Base-by-base conservation (phyloP, 2,888 invertebrate genomes). In the Lasiommata megera region DNA sequence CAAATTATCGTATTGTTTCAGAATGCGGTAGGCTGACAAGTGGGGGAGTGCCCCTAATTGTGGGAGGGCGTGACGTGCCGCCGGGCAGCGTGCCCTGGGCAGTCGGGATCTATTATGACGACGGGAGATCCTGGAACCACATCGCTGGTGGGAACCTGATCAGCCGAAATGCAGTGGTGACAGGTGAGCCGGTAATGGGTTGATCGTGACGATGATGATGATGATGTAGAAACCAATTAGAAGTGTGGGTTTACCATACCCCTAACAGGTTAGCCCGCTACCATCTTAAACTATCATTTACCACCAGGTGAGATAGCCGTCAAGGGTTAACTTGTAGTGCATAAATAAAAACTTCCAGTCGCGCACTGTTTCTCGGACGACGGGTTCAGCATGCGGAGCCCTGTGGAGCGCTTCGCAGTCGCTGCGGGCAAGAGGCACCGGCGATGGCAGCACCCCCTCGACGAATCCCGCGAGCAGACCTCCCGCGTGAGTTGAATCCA, bases 71-170 rank as follows among this genome's bases (percentile, higher is more conserved):
- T 65, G 66, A 68, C 0, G 73, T 73, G 0, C 67, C 56, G 14
- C 46, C 68, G 3, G 77, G 74, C 1, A 68, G 74, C 52, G 68
- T 83, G 54, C 92, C 92, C 0, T 92, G 92, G 92, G 91, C 92
- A 65, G 81, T 84, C 0, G 85, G 84, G 0, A 73, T 92, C 6
- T 92, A 88, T 62, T 70, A 73, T 17, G 64, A 74, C 8, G 34
- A 11, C 11, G 34, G 23, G 76, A 74, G 23, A 6, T 62, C 71
- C 1, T 84, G 82, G 81, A 73, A 58, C 34, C 86, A 84, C 60
- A 86, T 84, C 60, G 92, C 92, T 57, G 91, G 92, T 7, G 91
- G 91, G 1, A 86, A 85, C 1, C 69, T 92, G 1, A 79, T 92
- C 44, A 78, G 60, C 36, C 59, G 58, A 1, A 64, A 60, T 0